These are phyloP conservation scores for Ceratothoa steindachneri DNA, from an alignment of 2,888 invertebrate species.

Conservation along the genomic window DNA sequence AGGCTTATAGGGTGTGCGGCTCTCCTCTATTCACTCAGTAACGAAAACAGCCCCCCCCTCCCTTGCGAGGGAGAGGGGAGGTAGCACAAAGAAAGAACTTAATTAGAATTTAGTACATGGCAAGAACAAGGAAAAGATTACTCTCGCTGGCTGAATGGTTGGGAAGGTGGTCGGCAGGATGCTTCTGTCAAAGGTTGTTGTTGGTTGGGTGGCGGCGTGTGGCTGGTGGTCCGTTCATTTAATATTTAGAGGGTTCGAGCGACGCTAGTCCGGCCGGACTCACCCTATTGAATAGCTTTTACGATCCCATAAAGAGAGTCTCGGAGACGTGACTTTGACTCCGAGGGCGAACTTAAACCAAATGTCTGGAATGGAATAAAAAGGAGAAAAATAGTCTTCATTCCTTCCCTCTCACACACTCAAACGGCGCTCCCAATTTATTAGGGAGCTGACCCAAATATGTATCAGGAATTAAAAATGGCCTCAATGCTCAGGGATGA, in stretches of 20 bases:
- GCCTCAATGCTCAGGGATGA: too few relatives aligned
- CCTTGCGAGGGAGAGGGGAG: too few relatives aligned
- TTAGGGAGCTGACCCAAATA: not conserved
- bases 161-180: too few relatives aligned
- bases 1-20: too few relatives aligned
- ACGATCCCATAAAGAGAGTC: not conserved
- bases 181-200: not conserved
- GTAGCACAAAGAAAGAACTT: too few relatives aligned
- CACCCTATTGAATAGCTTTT: not conserved
- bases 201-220: not conserved
- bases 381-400: not conserved
- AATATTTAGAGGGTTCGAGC: not conserved
- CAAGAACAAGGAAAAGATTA: too few relatives aligned
- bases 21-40: too few relatives aligned
- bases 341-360: constrained; percentile 5
- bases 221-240: constrained; percentile 11
- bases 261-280: not conserved
- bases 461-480: not conserved
- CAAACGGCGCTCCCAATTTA: not conserved
- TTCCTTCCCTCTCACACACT: too few relatives aligned
- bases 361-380: not conserved
- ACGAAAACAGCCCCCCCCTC: too few relatives aligned
- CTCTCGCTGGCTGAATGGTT: too few relatives aligned
- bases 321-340: not conserved
- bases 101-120: too few relatives aligned